These are phyloP conservation scores for Diadegma fenestrale DNA, from an alignment of 2,888 invertebrate species.

Conservation along the genomic window DNA sequence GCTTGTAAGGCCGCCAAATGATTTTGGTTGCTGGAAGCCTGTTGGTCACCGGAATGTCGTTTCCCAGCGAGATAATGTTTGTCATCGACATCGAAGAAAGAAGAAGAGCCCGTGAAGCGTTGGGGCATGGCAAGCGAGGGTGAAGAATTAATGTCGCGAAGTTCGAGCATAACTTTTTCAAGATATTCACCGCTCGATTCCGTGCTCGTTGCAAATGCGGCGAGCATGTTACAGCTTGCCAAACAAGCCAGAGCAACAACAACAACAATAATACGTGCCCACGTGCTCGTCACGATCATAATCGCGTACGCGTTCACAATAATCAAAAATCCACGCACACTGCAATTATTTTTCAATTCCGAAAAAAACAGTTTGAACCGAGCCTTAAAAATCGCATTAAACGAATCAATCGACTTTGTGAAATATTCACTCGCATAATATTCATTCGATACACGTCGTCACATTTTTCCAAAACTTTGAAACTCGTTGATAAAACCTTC, in stretches of 20 bases:
- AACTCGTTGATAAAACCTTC: neutral
- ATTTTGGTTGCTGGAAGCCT: conserved; percentile 22
- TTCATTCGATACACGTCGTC: neutral
- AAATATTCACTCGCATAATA: neutral
- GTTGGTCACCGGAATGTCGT: conserved; percentile 60
- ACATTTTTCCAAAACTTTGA: conserved; percentile 11
- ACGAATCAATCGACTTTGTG: neutral
- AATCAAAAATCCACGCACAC: conserved; percentile 11
- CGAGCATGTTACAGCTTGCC: conserved; percentile 39
- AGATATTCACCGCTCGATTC: conserved; percentile 79
- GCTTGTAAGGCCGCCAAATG: conserved; percentile 26
- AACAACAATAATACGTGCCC: conserved; percentile 60
- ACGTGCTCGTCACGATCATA: conserved; percentile 64
- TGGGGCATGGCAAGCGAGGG: conserved; percentile 12
- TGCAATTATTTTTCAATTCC: neutral
- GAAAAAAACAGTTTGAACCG: neutral
- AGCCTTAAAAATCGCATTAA: neutral
- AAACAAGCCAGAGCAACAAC: conserved; percentile 56
- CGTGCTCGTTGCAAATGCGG: conserved; percentile 57
- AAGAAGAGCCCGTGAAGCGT: conserved; percentile 22
- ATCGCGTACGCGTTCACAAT: conserved; percentile 38
- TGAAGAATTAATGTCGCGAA: conserved; percentile 75
- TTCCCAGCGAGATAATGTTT: conserved; percentile 65
- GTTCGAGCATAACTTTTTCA: conserved; percentile 77
- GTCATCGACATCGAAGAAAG: conserved; percentile 60